Evolutionary conservation across 2,888 invertebrate species (phyloP).

Genomic region (Phragmatobia fuliginosa): DNA sequence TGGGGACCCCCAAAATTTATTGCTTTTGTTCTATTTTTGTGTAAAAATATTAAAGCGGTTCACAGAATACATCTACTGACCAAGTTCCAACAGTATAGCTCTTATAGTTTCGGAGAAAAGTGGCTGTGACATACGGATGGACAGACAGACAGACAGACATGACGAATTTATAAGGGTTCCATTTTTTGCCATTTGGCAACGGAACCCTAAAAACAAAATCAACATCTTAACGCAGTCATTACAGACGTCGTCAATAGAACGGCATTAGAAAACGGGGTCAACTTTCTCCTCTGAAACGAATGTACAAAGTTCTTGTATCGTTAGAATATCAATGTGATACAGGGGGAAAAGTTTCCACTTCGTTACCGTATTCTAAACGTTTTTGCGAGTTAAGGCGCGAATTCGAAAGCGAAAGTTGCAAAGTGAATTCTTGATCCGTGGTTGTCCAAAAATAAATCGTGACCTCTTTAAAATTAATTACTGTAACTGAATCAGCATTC

Average conservation of each 20-base stretch:
- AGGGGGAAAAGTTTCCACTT: slow-evolving; percentile 37
- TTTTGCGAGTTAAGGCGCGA: slow-evolving; percentile 41
- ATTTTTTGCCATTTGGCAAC: too few species aligned
- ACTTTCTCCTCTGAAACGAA: slow-evolving; percentile 31
- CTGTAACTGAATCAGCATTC: slow-evolving; percentile 28
- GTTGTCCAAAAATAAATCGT: slow-evolving; percentile 29
- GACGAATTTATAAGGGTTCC: too few species aligned
- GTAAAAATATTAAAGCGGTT: too few species aligned
- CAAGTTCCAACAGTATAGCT: too few species aligned
- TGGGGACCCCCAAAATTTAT: too few species aligned
- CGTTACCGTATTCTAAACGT: slow-evolving; percentile 49
- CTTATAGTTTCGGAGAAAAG: too few species aligned
- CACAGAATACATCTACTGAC: too few species aligned
- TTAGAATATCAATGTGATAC: slow-evolving; percentile 53
- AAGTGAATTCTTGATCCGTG: slow-evolving; percentile 49
- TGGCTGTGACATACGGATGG: too few species aligned
- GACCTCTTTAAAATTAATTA: slow-evolving; percentile 44
- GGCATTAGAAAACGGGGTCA: slow-evolving; percentile 29
- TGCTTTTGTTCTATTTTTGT: too few species aligned
- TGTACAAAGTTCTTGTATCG: slow-evolving; percentile 47
- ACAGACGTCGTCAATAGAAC: slow-evolving; percentile 34
- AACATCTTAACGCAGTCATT: slow-evolving; percentile 21
- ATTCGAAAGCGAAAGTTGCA: slow-evolving; percentile 41
- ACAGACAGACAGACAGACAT: too few species aligned
- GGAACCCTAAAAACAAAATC: too few species aligned